Percentiles rank a stretch among this genome's conserved stretches.
Conservation (phyloP, 2,113 vertebrate genomes). For the Romanogobio albipinnatus region DNA sequence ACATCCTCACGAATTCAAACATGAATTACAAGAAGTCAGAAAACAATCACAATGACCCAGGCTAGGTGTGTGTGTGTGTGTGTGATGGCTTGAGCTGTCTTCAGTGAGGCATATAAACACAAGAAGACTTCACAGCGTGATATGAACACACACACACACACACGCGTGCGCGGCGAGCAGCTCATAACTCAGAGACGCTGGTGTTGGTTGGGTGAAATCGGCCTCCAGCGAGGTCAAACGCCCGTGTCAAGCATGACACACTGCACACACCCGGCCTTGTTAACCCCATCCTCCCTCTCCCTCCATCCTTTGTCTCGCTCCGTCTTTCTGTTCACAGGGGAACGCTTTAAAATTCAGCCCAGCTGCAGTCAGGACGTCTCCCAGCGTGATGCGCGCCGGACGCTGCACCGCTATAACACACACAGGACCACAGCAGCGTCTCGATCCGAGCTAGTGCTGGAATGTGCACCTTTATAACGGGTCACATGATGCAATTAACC, state of each 20-base stretch:
- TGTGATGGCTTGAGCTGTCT: constrained; percentile 7
- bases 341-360: background rate
- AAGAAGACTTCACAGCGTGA: constrained; percentile 23
- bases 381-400: background rate
- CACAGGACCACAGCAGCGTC: background rate
- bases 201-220: constrained; percentile 18
- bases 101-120: constrained; percentile 27
- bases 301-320: constrained; percentile 7
- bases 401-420: background rate
- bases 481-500: background rate
- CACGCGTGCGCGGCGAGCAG: constrained; percentile 42
- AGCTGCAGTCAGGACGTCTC: constrained; percentile 5
- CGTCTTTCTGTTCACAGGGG: constrained; percentile 5
- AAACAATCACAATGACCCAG: background rate
- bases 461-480: background rate
- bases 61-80: background rate
- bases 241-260: constrained; percentile 77
- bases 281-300: constrained; percentile 48
- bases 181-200: constrained; percentile 45
- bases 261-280: constrained; percentile 71
- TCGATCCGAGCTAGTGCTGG: background rate
- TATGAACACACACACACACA: constrained; percentile 13
- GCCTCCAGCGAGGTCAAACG: constrained; percentile 76
- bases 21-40: background rate
- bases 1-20: background rate